These are phyloP conservation scores for Pterostichus madidus DNA, from an alignment of 2,888 invertebrate genomes.

Conservation along the genomic window DNA sequence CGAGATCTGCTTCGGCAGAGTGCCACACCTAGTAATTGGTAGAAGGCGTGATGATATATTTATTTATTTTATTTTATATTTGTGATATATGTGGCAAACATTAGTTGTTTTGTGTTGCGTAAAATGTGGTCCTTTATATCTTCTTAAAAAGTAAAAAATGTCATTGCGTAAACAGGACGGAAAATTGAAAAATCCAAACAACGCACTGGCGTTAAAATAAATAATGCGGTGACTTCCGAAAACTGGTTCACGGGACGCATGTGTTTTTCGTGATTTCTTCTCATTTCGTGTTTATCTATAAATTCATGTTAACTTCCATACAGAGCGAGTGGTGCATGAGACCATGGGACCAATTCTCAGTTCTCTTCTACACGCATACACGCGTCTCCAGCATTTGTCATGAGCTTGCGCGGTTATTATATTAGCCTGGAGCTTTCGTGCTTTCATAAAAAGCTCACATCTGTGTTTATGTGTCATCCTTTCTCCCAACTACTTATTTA, in stretches of 20 bases:
- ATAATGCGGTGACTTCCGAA: constrained; percentile 30
- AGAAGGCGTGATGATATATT: no score
- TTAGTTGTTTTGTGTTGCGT: no score
- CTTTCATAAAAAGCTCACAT: constrained; percentile 3
- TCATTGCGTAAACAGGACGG: constrained; percentile 8
- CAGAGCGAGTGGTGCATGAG: constrained; percentile 2
- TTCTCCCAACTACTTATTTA: constrained; percentile 13
- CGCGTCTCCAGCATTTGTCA: constrained; percentile 35
- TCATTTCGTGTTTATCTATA: constrained; percentile 31
- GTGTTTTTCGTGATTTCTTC: constrained; percentile 24
- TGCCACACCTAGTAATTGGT: no score
- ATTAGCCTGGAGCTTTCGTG: constrained; percentile 15
- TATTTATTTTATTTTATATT: no score
- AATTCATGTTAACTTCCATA: constrained; percentile 36
- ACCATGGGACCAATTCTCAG: neutral
- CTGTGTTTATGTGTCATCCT: constrained; percentile 9
- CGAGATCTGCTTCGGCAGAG: no score
- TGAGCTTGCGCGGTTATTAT: constrained; percentile 18
- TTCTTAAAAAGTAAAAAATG: neutral
- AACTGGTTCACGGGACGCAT: constrained; percentile 14
- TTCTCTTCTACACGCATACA: neutral
- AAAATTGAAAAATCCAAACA: constrained; percentile 32
- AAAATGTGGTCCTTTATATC: no score
- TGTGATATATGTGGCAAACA: no score
- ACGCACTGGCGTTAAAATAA: constrained; percentile 28